Evolutionary conservation across 2,888 invertebrate species (phyloP).

Genomic region (Catotricha subobsoleta): DNA sequence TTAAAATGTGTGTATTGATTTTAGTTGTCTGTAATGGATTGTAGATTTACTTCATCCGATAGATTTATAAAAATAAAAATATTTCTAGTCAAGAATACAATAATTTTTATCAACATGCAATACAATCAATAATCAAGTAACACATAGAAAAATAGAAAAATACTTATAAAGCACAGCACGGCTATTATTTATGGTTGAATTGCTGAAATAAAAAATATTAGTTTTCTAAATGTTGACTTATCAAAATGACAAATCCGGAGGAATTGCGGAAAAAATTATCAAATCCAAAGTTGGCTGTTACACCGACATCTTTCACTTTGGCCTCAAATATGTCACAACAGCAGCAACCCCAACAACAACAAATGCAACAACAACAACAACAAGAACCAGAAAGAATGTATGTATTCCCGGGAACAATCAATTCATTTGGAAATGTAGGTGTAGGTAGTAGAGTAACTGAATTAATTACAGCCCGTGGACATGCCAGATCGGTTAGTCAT

Average conservation of each 20-base stretch:
- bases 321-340: too few relatives aligned
- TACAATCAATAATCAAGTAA: background rate
- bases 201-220: too few relatives aligned
- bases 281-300: too few relatives aligned
- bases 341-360: too few relatives aligned
- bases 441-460: slow-evolving; percentile 3
- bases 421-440: slow-evolving; percentile 1
- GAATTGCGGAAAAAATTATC: slow-evolving; percentile 29
- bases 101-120: background rate
- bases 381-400: background rate
- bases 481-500: slow-evolving; percentile 71
- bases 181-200: too few relatives aligned
- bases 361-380: slow-evolving; percentile 10
- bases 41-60: too few relatives aligned
- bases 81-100: background rate
- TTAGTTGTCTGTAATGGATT: too few relatives aligned
- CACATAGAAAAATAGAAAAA: too few relatives aligned
- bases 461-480: slow-evolving; percentile 30
- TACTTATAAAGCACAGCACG: too few relatives aligned
- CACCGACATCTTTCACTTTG: too few relatives aligned
- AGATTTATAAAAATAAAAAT: too few relatives aligned
- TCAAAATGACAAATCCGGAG: slow-evolving; percentile 28
- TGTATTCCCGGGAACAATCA: slow-evolving; percentile 1
- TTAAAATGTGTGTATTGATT: too few relatives aligned
- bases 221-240: slow-evolving; percentile 23